Evolutionary conservation across 2,888 invertebrate genomes (phyloP).

Genomic region (Synergus laeviventris): DNA sequence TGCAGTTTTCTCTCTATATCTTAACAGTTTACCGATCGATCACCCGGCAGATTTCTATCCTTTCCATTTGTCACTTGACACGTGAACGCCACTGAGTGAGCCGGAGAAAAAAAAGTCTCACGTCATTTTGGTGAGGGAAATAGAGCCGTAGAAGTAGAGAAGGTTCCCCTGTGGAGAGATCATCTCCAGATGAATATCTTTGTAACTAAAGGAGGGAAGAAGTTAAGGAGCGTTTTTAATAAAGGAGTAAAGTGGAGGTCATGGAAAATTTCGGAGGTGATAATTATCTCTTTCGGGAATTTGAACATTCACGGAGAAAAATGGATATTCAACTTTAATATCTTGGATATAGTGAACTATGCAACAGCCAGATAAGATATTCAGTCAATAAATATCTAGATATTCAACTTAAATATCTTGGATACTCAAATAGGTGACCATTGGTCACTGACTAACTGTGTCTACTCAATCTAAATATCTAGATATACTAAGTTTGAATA

Average conservation of each 20-base stretch:
- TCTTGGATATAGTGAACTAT: too few species aligned
- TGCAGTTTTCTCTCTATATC: conserved; percentile 18
- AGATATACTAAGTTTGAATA: too few species aligned
- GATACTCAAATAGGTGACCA: too few species aligned
- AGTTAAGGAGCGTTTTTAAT: conserved; percentile 3
- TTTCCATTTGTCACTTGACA: conserved; percentile 35
- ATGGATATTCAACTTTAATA: too few species aligned
- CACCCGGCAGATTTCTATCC: conserved; percentile 5
- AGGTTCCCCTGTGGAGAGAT: neutral
- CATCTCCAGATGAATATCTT: conserved; percentile 16
- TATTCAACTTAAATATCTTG: too few species aligned
- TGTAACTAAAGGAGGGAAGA: neutral
- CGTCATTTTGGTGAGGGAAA: conserved; percentile 21
- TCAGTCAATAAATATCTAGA: too few species aligned
- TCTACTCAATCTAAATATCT: too few species aligned
- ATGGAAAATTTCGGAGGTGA: neutral
- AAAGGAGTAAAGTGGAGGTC: conserved; percentile 4
- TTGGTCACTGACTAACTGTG: too few species aligned
- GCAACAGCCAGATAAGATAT: too few species aligned
- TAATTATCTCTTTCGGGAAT: neutral
- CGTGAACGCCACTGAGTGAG: neutral
- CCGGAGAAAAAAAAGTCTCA: neutral
- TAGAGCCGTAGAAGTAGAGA: conserved; percentile 8
- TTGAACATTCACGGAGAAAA: too few species aligned
- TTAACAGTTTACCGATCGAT: conserved; percentile 4